These are phyloP conservation scores for Vidua macroura DNA, from an alignment of 2,113 vertebrate genomes.

Conservation along the genomic window DNA sequence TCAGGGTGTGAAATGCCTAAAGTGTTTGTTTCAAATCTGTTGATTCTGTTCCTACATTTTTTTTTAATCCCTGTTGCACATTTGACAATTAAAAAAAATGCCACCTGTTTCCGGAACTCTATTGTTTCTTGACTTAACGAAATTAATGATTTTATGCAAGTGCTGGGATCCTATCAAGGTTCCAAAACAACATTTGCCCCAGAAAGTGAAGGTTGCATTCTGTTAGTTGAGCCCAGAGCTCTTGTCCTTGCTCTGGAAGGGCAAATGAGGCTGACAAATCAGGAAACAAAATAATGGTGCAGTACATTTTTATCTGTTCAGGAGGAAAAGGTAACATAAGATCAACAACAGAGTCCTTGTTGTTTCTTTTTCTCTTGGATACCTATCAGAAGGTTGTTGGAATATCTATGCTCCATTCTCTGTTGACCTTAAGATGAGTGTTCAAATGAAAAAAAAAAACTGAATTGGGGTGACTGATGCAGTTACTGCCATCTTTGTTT, in stretches of 20 bases:
- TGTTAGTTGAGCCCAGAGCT: not conserved
- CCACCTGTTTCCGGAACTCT: not conserved
- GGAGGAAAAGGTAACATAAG: not conserved
- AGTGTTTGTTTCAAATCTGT: not conserved
- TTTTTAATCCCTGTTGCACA: not conserved
- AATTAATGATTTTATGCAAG: not conserved
- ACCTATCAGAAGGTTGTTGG: not conserved
- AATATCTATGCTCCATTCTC: not conserved
- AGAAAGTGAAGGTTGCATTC: not conserved
- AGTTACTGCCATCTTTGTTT: not conserved
- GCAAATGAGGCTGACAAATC: not conserved
- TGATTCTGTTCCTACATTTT: not conserved
- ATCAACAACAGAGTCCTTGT: not conserved
- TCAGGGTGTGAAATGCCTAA: not conserved
- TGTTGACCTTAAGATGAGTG: not conserved
- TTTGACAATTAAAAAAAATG: not conserved
- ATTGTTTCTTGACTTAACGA: not conserved
- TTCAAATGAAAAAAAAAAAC: not conserved
- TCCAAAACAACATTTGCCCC: not conserved
- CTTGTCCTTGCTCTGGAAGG: not conserved
- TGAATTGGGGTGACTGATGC: not conserved
- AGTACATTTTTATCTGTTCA: not conserved
- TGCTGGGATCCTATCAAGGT: not conserved
- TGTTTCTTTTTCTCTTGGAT: not conserved
- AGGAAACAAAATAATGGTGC: not conserved